Evolutionary conservation across 1,140 invertebrate genomes (phyloP).

Genomic region (Drosophila varians): DNA sequence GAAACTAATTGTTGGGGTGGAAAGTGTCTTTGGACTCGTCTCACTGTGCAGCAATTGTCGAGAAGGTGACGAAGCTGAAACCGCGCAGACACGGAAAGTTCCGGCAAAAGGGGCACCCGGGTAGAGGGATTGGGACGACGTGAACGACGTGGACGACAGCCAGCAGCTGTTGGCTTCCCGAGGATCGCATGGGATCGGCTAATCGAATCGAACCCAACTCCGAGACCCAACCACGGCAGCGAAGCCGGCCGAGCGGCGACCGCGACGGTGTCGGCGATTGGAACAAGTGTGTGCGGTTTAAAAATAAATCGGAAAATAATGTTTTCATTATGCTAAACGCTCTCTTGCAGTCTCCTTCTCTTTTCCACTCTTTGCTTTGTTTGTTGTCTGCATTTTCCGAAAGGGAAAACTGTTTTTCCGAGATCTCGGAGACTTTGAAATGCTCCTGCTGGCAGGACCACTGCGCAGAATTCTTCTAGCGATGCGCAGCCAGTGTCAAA

Average conservation of each 20-base stretch:
- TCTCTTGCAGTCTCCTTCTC: constrained; percentile 5
- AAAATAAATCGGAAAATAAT: constrained; percentile 74
- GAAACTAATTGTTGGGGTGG: too few relatives aligned
- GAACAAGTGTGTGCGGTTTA: constrained; percentile 80
- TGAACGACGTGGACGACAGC: constrained; percentile 42
- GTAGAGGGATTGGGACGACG: constrained; percentile 6
- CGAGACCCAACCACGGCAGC: constrained; percentile 21
- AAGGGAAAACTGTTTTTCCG: constrained; percentile 44
- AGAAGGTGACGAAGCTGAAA: constrained; percentile 59
- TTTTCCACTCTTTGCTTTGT: neutral
- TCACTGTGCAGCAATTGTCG: constrained; percentile 30
- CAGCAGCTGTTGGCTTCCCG: constrained; percentile 63
- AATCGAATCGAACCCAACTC: constrained; percentile 25
- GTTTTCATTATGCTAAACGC: constrained; percentile 65
- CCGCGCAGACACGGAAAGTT: constrained; percentile 4
- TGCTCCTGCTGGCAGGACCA: constrained; percentile 55
- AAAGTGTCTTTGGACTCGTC: neutral
- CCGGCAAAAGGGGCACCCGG: constrained; percentile 1
- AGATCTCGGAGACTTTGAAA: constrained; percentile 3
- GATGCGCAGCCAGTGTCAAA: constrained; percentile 72
- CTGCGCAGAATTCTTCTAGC: constrained; percentile 76
- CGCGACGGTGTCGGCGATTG: constrained; percentile 52
- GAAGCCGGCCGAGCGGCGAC: neutral
- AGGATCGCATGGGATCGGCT: constrained; percentile 45
- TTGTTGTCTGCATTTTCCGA: constrained; percentile 39